Evolutionary conservation across 2,888 invertebrate species (phyloP), one percentile per base, ranked within the genome.

Genomic region (Drosophila neotestacea): DNA sequence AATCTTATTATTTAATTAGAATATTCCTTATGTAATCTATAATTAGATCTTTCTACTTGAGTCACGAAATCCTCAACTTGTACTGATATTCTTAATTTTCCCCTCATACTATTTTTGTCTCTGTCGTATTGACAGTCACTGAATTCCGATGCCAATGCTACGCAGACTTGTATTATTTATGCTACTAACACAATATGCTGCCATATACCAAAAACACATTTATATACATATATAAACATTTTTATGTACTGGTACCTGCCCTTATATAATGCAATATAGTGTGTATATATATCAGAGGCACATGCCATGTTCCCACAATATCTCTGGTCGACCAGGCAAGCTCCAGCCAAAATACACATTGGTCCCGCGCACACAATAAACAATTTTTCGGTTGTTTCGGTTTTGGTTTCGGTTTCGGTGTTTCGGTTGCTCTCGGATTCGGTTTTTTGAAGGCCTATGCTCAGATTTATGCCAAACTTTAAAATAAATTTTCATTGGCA

Each of bases 401-500:
- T 54, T 58, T 71, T 36, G 39, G 48, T 50, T 64, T 61, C 55
- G 41, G 27, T 60, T 27, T 47, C 22, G 22, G 22, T 22, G 3
- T 22, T 3, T 22, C 22, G 22, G 22, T 22, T 22, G 22, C 22
- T 22, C 22, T 44, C 46, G 39, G 47, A 52, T 59, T 54, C 41
- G 38, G 38, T 48, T 66, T 70, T 36, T 70, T 36, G 58, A 22
- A 59, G 50, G 65, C 41, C 69, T 64, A 52, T 61, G 70, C 70
- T 59, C 50, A 78, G 73, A 82, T 77, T 81, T 81, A 69, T 66
- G 66, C 65, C 55, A 79, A 79, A 77, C 74, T 82, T 85, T 73
- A 70, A 85, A 85, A 79, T 70, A 77, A 70, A 77, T 82, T 81
- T 81, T 64, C 85, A 82, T 77, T 50, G 61, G 11, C 28, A 52